These are phyloP conservation scores for Ormyrus pomaceus DNA, from an alignment of 2,888 invertebrate species.

Conservation along the genomic window DNA sequence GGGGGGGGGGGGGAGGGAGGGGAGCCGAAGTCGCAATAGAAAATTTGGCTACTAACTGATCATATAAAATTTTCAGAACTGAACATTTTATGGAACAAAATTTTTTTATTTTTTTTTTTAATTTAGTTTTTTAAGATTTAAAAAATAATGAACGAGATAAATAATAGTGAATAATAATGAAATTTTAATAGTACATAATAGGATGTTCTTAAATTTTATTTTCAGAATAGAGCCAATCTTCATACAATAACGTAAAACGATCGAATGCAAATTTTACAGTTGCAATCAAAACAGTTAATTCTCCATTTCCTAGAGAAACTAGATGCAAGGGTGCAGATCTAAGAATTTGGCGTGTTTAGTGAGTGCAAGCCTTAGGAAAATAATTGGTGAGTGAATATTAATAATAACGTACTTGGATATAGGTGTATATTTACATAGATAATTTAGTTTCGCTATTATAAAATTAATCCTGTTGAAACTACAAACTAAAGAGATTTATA, in stretches of 20 bases:
- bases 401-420: conserved; percentile 40
- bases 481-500: conserved; percentile 9
- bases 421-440: background rate
- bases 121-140: too few species aligned
- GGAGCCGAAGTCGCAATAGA: too few species aligned
- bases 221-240: conserved; percentile 11
- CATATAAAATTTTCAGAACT: too few species aligned
- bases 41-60: too few species aligned
- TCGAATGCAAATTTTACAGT: conserved; percentile 13
- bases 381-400: conserved; percentile 30
- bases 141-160: too few species aligned
- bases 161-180: too few species aligned
- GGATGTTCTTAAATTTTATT: background rate
- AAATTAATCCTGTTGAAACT: conserved; percentile 24
- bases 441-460: background rate
- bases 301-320: conserved; percentile 18
- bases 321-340: conserved; percentile 27
- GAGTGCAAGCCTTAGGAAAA: conserved; percentile 26
- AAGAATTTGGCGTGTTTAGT: conserved; percentile 11
- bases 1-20: too few species aligned
- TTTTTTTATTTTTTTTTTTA: too few species aligned
- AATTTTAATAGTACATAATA: too few species aligned
- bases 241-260: conserved; percentile 2
- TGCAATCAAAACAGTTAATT: conserved; percentile 37
- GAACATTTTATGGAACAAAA: too few species aligned